These are phyloP conservation scores for Semaprochilodus insignis DNA, from an alignment of 2,797 vertebrate species.

Conservation along the genomic window DNA sequence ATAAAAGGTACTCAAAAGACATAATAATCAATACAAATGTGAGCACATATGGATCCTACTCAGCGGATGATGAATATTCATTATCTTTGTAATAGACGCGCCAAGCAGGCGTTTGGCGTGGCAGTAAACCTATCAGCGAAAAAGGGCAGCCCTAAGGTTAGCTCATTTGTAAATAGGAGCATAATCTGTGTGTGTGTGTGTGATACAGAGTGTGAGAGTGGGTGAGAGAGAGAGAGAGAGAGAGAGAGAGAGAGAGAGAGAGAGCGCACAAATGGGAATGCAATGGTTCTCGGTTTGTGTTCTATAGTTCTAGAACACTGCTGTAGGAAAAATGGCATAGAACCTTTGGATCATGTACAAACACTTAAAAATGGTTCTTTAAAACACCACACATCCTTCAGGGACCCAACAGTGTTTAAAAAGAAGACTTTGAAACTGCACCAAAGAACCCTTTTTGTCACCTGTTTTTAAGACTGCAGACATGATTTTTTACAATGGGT, in stretches of 20 bases:
- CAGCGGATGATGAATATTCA: slow-evolving; percentile 78
- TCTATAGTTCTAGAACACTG: too few species aligned
- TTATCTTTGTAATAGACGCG: slow-evolving; percentile 77
- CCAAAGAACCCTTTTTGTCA: too few species aligned
- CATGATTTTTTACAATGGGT: too few species aligned
- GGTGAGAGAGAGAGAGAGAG: slow-evolving; percentile 40
- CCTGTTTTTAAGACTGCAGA: too few species aligned
- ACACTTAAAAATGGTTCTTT: too few species aligned
- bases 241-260: not conserved
- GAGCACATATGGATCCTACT: slow-evolving; percentile 57
- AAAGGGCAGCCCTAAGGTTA: slow-evolving; percentile 79
- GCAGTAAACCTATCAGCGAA: slow-evolving; percentile 76
- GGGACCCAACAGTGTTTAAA: too few species aligned
- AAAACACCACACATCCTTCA: too few species aligned
- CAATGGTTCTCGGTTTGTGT: not conserved
- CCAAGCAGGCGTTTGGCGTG: slow-evolving; percentile 57
- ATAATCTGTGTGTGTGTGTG: slow-evolving; percentile 67
- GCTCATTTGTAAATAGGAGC: slow-evolving; percentile 81
- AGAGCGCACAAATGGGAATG: not conserved
- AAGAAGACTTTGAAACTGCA: too few species aligned
- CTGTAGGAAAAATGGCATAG: too few species aligned
- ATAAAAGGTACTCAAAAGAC: slow-evolving; percentile 84
- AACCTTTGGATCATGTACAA: too few species aligned
- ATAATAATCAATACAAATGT: slow-evolving; percentile 76
- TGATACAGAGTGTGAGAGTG: slow-evolving; percentile 53